A percentile compares a stretch with the other conserved stretches of the same genome.
These are phyloP conservation scores for Corydoras maculifer DNA, from an alignment of 2,113 vertebrate species.

Conservation along the genomic window DNA sequence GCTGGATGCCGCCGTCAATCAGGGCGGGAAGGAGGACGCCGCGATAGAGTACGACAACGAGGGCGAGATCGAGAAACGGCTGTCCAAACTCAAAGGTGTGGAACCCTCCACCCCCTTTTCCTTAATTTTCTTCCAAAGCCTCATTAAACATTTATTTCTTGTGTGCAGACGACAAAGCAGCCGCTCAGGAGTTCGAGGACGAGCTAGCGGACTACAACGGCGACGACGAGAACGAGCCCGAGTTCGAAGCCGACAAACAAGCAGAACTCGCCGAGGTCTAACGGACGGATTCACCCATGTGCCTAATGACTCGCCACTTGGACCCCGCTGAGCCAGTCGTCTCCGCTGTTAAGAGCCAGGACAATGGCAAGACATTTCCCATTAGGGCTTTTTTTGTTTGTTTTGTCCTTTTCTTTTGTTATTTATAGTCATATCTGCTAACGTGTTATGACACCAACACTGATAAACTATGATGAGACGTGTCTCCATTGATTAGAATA, in stretches of 20 bases:
- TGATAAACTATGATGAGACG: too few species aligned
- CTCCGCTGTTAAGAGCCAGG: too few species aligned
- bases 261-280: constrained; percentile 69
- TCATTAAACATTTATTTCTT: neutral
- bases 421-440: too few species aligned
- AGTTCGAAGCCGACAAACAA: constrained; percentile 86
- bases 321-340: neutral
- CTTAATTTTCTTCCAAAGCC: neutral
- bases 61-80: constrained; percentile 42
- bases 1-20: constrained; percentile 33
- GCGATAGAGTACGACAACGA: constrained; percentile 38
- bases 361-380: too few species aligned
- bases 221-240: constrained; percentile 82
- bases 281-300: neutral
- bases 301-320: constrained; percentile 6
- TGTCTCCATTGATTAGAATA: too few species aligned
- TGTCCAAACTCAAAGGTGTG: constrained; percentile 39
- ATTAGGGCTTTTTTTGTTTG: too few species aligned
- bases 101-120: neutral
- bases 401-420: too few species aligned
- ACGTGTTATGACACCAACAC: too few species aligned
- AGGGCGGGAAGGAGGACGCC: constrained; percentile 24
- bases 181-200: constrained; percentile 58
- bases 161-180: constrained; percentile 26
- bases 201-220: constrained; percentile 73